Conservation (phyloP, 2,113 vertebrate species). For the Nicator chloris region DNA sequence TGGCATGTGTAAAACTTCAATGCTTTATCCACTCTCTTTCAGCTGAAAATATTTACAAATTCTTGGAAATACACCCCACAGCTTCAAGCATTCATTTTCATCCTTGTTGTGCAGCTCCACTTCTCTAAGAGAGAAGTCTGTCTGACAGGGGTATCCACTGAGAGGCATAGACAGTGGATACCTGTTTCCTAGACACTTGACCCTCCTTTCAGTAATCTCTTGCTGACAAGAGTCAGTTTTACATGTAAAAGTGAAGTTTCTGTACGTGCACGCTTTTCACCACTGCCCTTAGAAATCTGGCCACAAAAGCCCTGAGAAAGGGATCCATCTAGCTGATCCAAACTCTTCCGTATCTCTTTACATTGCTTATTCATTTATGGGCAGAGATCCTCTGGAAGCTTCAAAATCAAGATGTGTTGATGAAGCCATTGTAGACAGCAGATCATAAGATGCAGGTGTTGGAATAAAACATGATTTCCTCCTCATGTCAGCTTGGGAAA, state of each 20-base stretch:
- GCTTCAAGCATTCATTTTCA: neutral
- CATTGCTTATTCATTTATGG: neutral
- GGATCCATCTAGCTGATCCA: neutral
- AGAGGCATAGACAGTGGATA: no score
- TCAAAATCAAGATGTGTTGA: neutral
- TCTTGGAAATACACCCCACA: neutral
- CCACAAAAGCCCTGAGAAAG: neutral
- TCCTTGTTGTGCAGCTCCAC: neutral
- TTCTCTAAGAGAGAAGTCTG: neutral
- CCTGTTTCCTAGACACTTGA: neutral
- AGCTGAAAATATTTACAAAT: neutral
- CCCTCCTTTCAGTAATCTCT: neutral
- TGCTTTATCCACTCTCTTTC: neutral
- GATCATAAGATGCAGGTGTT: neutral
- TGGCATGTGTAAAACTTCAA: neutral
- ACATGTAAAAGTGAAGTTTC: neutral
- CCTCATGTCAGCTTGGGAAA: neutral
- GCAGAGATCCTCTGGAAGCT: neutral
- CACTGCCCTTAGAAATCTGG: neutral
- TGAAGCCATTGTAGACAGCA: neutral
- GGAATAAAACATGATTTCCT: neutral
- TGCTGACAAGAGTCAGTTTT: neutral
- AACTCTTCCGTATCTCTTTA: neutral
- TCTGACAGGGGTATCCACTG: neutral
- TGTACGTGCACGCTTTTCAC: neutral